These are phyloP conservation scores for rabbit (Oryctolagus cuniculus) DNA, from an alignment of 2,113 vertebrate species.

Conservation along the genomic window DNA sequence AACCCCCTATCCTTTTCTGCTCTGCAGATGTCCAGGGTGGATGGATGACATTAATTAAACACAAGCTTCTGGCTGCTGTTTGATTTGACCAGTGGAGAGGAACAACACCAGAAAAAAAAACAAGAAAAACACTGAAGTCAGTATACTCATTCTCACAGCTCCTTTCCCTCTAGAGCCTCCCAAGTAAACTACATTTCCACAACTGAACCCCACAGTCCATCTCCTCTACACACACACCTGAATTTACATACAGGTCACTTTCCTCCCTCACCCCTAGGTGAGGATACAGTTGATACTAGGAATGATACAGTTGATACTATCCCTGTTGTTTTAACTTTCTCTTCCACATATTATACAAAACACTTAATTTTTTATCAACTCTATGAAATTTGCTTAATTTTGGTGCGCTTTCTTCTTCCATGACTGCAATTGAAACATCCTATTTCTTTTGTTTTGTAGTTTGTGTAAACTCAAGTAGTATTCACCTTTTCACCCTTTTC, in stretches of 20 bases:
- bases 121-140: not conserved
- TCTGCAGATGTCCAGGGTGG: fast-evolving
- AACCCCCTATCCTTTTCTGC: not conserved
- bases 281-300: not conserved
- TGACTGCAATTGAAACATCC: not conserved
- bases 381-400: not conserved
- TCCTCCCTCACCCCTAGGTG: not conserved
- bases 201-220: not conserved
- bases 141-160: not conserved
- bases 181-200: not conserved
- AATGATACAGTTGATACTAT: not conserved
- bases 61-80: not conserved
- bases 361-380: not conserved
- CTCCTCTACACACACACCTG: not conserved
- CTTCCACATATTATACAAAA: not conserved
- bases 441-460: not conserved
- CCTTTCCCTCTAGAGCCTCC: fast-evolving
- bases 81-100: not conserved
- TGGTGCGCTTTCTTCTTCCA: not conserved
- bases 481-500: not conserved
- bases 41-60: not conserved
- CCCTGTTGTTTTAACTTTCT: not conserved
- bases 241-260: not conserved
- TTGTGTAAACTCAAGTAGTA: not conserved
- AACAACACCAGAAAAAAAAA: not conserved